Percentiles rank a stretch among this genome's conserved stretches.
phyloP scores from a whole-genome alignment of 2,797 vertebrate species.

The Mormyrus proboscirostris region DNA sequence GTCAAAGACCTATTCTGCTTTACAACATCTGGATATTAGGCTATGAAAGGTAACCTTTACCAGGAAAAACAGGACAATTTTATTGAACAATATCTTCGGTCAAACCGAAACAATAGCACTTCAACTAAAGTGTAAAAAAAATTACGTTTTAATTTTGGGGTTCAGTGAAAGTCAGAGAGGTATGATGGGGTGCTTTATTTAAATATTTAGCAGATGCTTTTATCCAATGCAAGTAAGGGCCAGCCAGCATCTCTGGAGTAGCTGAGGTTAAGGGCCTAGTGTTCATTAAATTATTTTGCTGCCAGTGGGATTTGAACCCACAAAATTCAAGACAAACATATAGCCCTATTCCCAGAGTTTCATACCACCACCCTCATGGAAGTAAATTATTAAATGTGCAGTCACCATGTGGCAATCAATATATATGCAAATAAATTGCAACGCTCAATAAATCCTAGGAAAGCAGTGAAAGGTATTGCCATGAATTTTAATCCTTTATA shows the following conservation, averaged over 20 bases:
- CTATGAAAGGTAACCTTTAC: not conserved
- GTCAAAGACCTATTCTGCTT: not conserved
- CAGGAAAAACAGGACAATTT: not conserved
- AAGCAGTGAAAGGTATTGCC: not conserved
- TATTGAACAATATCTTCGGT: not conserved
- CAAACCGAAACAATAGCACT: not conserved
- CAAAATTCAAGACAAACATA: not conserved
- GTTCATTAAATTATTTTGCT: not conserved
- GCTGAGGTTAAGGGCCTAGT: not conserved
- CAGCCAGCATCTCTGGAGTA: not conserved
- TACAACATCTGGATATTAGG: not conserved
- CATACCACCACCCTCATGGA: not conserved
- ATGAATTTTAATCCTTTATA: not conserved
- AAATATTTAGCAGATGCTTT: not conserved
- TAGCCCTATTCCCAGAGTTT: not conserved
- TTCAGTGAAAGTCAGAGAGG: not conserved
- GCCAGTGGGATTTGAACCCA: not conserved
- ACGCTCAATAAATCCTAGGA: not conserved
- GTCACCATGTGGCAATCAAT: not conserved
- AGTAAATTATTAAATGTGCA: not conserved
- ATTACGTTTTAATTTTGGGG: not conserved
- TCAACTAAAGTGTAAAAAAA: not conserved
- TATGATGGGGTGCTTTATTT: not conserved
- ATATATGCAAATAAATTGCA: conserved; percentile 4
- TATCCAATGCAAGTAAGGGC: not conserved